These are phyloP conservation scores for Agrotis puta DNA, from an alignment of 2,888 invertebrate genomes.

Conservation along the genomic window DNA sequence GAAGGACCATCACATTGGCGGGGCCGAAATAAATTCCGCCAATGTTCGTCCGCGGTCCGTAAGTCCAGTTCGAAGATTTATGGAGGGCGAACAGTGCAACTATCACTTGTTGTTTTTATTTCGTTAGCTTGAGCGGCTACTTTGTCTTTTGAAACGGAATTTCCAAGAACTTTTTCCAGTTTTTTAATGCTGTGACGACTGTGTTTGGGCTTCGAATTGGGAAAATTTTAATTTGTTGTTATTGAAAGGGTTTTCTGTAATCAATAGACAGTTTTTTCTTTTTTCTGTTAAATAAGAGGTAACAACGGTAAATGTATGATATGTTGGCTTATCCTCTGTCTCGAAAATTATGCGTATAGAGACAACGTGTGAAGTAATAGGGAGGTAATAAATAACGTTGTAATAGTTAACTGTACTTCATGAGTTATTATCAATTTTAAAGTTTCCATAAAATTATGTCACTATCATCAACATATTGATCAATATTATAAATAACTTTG, in stretches of 20 bases:
- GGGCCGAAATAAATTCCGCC: conserved; percentile 86
- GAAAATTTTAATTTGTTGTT: conserved; percentile 37
- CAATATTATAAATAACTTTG: neutral
- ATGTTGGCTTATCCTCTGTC: neutral
- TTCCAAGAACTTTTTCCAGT: conserved; percentile 75
- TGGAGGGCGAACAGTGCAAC: conserved; percentile 84
- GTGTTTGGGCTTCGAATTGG: conserved; percentile 40
- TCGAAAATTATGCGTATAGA: neutral
- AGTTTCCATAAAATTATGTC: conserved; percentile 4
- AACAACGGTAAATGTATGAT: neutral
- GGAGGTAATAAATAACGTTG: neutral
- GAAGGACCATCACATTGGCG: conserved; percentile 64
- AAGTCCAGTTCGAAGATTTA: conserved; percentile 83
- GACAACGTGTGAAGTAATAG: conserved; percentile 19
- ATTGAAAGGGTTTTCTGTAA: conserved; percentile 21
- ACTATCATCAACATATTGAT: neutral
- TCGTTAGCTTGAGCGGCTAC: conserved; percentile 76
- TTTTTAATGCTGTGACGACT: conserved; percentile 64
- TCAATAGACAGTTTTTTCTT: neutral
- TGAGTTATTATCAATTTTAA: conserved; percentile 22
- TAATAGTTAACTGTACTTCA: conserved; percentile 33
- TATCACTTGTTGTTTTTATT: conserved; percentile 86
- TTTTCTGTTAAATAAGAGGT: neutral
- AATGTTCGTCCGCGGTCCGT: conserved; percentile 79
- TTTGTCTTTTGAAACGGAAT: conserved; percentile 79